Evolutionary conservation across 2,113 vertebrate species (phyloP).

Genomic region (Perca fluviatilis): DNA sequence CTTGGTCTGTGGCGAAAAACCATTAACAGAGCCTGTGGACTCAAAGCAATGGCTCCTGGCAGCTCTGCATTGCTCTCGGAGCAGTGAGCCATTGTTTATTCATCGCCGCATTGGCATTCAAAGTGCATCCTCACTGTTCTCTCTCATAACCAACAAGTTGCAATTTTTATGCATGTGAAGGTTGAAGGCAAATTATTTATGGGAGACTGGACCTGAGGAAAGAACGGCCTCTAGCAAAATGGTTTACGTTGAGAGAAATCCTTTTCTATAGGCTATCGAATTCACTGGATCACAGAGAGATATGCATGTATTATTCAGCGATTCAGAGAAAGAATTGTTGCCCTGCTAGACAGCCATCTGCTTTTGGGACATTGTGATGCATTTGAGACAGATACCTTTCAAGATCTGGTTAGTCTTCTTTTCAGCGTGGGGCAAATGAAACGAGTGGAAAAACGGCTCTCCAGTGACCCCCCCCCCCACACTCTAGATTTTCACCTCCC

Average conservation of each 20-base stretch:
- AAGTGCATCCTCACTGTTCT: constrained; percentile 78
- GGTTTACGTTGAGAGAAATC: constrained; percentile 77
- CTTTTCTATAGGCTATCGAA: constrained; percentile 77
- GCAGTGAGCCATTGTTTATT: constrained; percentile 83
- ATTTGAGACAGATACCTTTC: constrained; percentile 75
- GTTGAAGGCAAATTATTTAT: constrained; percentile 85
- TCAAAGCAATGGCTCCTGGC: constrained; percentile 79
- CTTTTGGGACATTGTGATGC: constrained; percentile 74
- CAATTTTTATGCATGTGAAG: constrained; percentile 85
- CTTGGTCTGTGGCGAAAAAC: constrained; percentile 75
- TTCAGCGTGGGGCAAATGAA: constrained; percentile 67
- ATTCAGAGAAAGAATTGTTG: constrained; percentile 65
- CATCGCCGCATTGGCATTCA: constrained; percentile 84
- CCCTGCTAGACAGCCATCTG: constrained; percentile 67
- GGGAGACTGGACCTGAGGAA: constrained; percentile 76
- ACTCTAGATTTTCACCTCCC: constrained; percentile 6
- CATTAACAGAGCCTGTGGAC: constrained; percentile 74
- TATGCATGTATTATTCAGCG: constrained; percentile 79
- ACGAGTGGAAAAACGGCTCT: constrained; percentile 36
- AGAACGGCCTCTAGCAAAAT: constrained; percentile 70
- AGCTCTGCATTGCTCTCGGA: constrained; percentile 78
- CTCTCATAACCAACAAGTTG: constrained; percentile 84
- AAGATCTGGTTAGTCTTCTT: constrained; percentile 71
- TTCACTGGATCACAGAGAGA: constrained; percentile 68
- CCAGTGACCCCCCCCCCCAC: not conserved